phyloP scores from a whole-genome alignment of 2,113 vertebrate species.

The Ceyx cyanopectus region DNA sequence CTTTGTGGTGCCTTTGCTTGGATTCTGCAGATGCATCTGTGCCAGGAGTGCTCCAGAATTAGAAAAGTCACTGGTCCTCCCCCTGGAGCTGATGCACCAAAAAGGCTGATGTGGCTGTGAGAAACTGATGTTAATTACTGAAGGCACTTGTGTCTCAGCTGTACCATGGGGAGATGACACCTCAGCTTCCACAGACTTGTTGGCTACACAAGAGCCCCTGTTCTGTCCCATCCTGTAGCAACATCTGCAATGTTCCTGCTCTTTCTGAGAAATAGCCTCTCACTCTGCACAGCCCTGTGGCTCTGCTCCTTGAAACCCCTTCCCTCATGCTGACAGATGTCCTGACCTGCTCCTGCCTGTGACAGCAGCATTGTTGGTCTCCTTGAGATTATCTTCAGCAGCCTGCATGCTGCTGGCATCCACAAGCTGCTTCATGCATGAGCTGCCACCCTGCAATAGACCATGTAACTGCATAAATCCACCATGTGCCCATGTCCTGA shows the following conservation, averaged over 20 bases:
- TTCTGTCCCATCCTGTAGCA: neutral
- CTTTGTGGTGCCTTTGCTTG: neutral
- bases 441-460: neutral
- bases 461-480: neutral
- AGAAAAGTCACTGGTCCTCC: neutral
- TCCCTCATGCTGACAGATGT: neutral
- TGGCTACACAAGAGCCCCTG: neutral
- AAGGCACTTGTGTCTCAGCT: neutral
- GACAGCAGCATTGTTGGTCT: neutral
- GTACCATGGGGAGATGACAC: neutral
- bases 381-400: no score
- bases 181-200: neutral
- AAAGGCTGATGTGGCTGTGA: neutral
- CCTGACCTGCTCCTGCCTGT: neutral
- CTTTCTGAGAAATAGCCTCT: neutral
- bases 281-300: neutral
- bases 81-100: neutral
- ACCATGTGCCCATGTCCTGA: accelerated
- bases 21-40: neutral
- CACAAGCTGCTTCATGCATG: accelerated
- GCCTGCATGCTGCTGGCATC: accelerated
- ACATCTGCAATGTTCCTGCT: neutral
- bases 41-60: neutral
- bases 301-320: neutral
- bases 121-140: neutral